Evolutionary conservation across 2,888 invertebrate genomes (phyloP).

Genomic region (Drosophila mayaguana): DNA sequence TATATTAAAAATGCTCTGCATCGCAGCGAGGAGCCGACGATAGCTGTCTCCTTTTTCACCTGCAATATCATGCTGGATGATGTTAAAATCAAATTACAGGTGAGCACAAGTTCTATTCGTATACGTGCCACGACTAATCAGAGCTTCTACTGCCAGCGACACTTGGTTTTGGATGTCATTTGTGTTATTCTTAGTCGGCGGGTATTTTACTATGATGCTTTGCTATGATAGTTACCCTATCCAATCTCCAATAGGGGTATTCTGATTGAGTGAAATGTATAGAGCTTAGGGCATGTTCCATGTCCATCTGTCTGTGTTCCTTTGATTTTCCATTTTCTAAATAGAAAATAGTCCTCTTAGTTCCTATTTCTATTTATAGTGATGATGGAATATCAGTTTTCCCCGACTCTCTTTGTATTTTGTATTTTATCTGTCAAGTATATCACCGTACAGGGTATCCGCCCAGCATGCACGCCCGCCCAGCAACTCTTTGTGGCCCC

Average conservation of each 20-base stretch:
- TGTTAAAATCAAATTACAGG: slow-evolving; percentile 91
- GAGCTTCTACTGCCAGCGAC: slow-evolving; percentile 47
- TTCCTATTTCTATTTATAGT: neutral
- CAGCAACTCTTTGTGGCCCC: neutral
- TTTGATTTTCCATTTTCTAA: no score
- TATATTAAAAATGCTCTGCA: slow-evolving; percentile 92
- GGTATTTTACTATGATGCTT: slow-evolving; percentile 29
- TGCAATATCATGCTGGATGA: slow-evolving; percentile 92
- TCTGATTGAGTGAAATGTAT: neutral
- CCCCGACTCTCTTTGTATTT: neutral
- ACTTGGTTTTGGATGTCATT: slow-evolving; percentile 20
- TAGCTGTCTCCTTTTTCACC: slow-evolving; percentile 95
- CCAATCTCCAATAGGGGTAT: no score
- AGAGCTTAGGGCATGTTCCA: neutral
- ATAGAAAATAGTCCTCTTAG: no score
- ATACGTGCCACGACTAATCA: slow-evolving; percentile 48
- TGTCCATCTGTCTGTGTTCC: neutral
- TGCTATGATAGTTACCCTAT: no score
- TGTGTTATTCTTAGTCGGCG: slow-evolving; percentile 53
- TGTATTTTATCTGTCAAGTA: neutral
- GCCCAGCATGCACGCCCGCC: neutral
- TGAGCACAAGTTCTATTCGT: slow-evolving; percentile 81
- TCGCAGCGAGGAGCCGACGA: slow-evolving; percentile 92
- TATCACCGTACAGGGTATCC: neutral
- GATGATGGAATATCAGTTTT: no score